A percentile compares a stretch with the other conserved stretches of the same genome.
Evolutionary conservation across 2,797 vertebrate species (phyloP).

Genomic region (Margarornis squamiger): DNA sequence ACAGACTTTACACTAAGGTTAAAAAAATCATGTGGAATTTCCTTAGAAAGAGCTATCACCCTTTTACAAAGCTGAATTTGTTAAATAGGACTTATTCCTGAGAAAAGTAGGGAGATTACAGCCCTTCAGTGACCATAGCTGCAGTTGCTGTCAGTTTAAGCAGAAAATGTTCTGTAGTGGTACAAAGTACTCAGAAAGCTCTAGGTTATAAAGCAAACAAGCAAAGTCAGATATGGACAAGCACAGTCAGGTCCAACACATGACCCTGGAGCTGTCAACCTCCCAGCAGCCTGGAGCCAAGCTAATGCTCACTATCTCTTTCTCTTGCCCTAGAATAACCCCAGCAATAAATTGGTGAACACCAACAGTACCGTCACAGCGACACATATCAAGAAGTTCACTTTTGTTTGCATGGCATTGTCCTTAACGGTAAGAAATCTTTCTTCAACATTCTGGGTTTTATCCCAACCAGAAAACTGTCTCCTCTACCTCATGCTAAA

Average conservation of each 20-base stretch:
- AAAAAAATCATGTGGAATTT: not conserved
- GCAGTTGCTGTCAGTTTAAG: not conserved
- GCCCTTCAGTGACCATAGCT: not conserved
- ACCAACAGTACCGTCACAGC: slow-evolving; percentile 83
- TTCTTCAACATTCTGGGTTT: not conserved
- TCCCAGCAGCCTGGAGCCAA: not conserved
- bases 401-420: slow-evolving; percentile 91
- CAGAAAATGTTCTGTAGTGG: not conserved
- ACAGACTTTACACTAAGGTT: not conserved
- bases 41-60: not conserved
- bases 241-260: not conserved
- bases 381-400: slow-evolving; percentile 95
- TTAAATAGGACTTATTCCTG: not conserved
- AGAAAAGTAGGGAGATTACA: not conserved
- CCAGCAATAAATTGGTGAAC: slow-evolving; percentile 89
- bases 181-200: slow-evolving; percentile 18
- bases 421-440: slow-evolving; percentile 90
- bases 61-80: not conserved
- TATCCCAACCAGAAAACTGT: not conserved
- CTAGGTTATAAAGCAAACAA: slow-evolving; percentile 21
- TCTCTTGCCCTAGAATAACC: slow-evolving; percentile 85
- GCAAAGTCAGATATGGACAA: not conserved
- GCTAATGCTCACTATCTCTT: slow-evolving; percentile 38
- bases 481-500: not conserved
- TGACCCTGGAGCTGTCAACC: not conserved